Evolutionary conservation across 2,797 vertebrate species (phyloP).

Genomic region (Thaleichthys pacificus): DNA sequence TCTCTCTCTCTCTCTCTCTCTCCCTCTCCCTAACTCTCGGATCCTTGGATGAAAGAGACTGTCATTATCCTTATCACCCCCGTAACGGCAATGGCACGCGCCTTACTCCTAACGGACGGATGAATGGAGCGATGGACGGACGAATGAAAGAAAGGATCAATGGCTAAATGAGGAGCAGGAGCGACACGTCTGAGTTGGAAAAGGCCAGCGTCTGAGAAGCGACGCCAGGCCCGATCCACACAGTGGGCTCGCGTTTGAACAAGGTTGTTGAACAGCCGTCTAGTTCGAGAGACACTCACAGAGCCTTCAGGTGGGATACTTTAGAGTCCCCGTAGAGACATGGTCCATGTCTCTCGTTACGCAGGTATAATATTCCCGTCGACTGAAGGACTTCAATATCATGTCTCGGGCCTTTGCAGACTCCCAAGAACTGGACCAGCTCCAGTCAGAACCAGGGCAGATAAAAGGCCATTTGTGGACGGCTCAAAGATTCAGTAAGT

Average conservation of each 20-base stretch:
- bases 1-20: background rate
- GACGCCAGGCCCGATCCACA: background rate
- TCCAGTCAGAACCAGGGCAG: conserved; percentile 1
- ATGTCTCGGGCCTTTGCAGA: background rate
- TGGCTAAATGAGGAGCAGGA: too few relatives aligned
- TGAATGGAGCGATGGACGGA: background rate
- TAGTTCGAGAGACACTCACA: background rate
- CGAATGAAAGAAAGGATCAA: background rate
- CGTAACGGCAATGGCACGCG: background rate
- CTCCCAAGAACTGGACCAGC: background rate
- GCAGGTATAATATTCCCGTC: background rate
- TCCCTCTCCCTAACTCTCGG: conserved; percentile 5
- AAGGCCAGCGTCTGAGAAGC: background rate
- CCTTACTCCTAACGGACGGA: background rate
- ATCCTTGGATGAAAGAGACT: conserved; percentile 24
- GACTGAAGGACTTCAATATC: background rate
- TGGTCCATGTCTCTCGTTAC: background rate
- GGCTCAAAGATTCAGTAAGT: conserved; percentile 4
- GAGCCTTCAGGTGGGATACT: background rate
- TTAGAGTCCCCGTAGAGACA: background rate
- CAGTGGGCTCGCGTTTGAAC: background rate
- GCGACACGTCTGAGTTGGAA: too few relatives aligned
- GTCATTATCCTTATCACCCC: conserved; percentile 17
- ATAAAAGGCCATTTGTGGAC: conserved; percentile 14
- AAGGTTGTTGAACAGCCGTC: background rate